Base-by-base conservation (phyloP, 2,113 vertebrate species). In the Prionailurus bengalensis region DNA sequence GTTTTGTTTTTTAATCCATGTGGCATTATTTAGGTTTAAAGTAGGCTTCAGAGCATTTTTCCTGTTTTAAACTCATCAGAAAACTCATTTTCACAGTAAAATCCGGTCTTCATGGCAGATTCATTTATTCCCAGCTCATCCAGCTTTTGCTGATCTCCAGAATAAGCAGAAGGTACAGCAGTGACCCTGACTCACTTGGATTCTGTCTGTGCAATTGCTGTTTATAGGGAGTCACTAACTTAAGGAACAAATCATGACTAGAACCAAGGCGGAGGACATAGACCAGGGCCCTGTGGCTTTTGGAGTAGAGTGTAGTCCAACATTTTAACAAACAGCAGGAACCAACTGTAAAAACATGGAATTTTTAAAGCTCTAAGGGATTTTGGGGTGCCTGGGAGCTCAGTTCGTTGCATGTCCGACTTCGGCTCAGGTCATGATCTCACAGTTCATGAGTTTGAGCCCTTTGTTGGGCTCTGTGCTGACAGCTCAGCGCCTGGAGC, bases 81-180 rank as follows among this genome's bases (percentile, higher is more conserved):
- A 95, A 95, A 87, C 86, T 97, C 76, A 84, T 84, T 95, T 94
- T 74, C 79, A 71, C 29, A 14, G 81, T 58, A 58, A 92, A 88
- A 96, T 91, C 80, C 16, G 91, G 6, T 91, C 92, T 91, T 95
- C 21, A 0, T 81, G 36, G 71, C 80, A 89, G 45, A 96, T 95
- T 53, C 9, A 4, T 92, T 88, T 82, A 36, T 91, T 94, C 71
- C 80, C 76, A 61, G 74, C 84, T 74, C 65, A 55, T 31, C 8
- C 0, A 5, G 76, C 90, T 70, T 83, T 63, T 39, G 83, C 86
- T 95, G 90, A 89, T 84, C 48, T 94, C 82, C 51, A 71, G 74
- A 68, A 91, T 58, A 66, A 95, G 91, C 73, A 96, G 85, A 92
- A 88, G 83, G 65, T 29, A 19, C 0, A 36, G 39, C n/a, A 3